Conservation (phyloP, 2,888 invertebrate genomes). For the Hydrotaea diabolus region DNA sequence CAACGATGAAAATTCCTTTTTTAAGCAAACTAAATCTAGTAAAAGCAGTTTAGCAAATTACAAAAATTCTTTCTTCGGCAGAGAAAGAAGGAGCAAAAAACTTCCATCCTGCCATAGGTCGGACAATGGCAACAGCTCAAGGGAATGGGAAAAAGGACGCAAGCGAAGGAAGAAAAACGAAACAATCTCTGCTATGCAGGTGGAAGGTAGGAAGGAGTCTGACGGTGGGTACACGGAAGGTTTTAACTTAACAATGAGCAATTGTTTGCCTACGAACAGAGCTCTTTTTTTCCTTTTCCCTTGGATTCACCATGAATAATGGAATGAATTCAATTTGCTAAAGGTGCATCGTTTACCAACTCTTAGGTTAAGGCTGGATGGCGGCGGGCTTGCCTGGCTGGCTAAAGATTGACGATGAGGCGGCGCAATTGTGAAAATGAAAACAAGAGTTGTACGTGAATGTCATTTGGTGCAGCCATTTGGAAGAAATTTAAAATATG, state of each 20-base stretch:
- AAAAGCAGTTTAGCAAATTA: constrained; percentile 1
- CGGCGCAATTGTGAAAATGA: too few species aligned
- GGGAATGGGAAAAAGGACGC: background rate
- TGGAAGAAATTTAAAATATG: too few species aligned
- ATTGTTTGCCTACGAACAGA: background rate
- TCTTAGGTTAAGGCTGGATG: background rate
- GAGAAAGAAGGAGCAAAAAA: background rate
- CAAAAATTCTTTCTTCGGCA: background rate
- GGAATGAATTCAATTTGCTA: background rate
- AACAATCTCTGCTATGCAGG: background rate
- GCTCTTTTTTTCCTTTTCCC: background rate
- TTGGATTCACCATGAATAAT: background rate
- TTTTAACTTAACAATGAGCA: constrained; percentile 7
- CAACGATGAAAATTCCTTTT: background rate
- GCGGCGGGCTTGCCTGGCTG: background rate
- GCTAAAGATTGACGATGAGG: background rate
- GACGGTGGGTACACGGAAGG: background rate
- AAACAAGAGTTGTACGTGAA: too few species aligned
- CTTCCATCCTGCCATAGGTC: constrained; percentile 5
- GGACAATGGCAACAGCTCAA: background rate
- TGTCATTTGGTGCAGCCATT: too few species aligned
- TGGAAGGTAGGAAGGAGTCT: background rate
- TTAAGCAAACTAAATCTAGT: background rate
- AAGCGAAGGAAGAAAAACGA: background rate
- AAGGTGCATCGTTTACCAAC: background rate